These are phyloP conservation scores for Osmerus eperlanus DNA, from an alignment of 2,113 vertebrate species.

Conservation along the genomic window DNA sequence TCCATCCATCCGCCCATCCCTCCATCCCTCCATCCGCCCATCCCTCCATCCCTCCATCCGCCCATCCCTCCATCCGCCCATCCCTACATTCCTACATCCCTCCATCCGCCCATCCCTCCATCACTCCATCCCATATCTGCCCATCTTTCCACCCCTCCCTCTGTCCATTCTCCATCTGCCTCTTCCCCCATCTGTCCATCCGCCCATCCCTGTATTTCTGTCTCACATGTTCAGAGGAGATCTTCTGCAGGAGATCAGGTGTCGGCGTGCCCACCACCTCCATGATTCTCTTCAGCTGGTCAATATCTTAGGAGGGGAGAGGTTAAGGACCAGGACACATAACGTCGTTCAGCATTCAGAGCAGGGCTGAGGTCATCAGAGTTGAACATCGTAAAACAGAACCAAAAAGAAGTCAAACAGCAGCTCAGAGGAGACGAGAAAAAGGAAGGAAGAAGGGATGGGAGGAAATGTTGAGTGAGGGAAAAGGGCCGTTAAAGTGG, in stretches of 20 bases:
- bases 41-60: background rate
- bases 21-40: background rate
- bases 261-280: slow-evolving; percentile 95
- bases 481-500: too few relatives aligned
- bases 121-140: background rate
- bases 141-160: background rate
- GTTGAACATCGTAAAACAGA: too few relatives aligned
- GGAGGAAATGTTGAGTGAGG: too few relatives aligned
- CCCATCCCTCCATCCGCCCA: background rate
- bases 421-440: too few relatives aligned
- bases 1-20: background rate
- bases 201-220: slow-evolving; percentile 22
- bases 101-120: slow-evolving; percentile 14
- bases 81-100: background rate
- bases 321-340: slow-evolving; percentile 50
- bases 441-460: too few relatives aligned
- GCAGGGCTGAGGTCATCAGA: too few relatives aligned
- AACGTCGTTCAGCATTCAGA: too few relatives aligned
- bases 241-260: slow-evolving; percentile 91
- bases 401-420: too few relatives aligned
- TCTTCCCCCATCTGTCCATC: background rate
- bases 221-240: slow-evolving; percentile 94
- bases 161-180: background rate
- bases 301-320: slow-evolving; percentile 77
- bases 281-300: slow-evolving; percentile 98